phyloP scores from a whole-genome alignment of 2,888 invertebrate species.

The Leptinotarsa peninsularis region DNA sequence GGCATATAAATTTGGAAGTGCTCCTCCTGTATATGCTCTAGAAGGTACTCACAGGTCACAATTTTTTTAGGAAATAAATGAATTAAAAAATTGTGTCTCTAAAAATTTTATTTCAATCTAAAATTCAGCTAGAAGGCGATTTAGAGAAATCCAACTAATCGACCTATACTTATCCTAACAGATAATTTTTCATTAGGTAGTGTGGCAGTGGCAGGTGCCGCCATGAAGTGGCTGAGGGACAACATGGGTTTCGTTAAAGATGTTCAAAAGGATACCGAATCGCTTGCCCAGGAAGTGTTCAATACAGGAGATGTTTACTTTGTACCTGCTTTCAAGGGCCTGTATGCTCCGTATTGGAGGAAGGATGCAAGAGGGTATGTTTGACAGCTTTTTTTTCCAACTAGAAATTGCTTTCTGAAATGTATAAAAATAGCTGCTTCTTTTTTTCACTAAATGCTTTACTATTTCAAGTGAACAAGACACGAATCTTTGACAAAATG shows the following conservation, averaged over 20 bases:
- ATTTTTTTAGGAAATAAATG: background rate
- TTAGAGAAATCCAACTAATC: no score
- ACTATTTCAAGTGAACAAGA: no score
- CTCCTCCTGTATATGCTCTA: slow-evolving; percentile 89
- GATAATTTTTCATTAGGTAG: slow-evolving; percentile 70
- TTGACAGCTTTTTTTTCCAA: no score
- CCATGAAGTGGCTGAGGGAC: slow-evolving; percentile 92
- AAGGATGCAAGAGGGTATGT: slow-evolving; percentile 90
- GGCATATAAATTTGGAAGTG: slow-evolving; percentile 91
- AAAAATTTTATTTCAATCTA: background rate
- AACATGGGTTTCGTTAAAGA: slow-evolving; percentile 88
- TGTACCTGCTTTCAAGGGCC: slow-evolving; percentile 96
- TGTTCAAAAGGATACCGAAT: slow-evolving; percentile 76
- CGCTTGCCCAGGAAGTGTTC: slow-evolving; percentile 73
- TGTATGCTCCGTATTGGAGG: slow-evolving; percentile 98
- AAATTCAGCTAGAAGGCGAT: no score
- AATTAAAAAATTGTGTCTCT: background rate
- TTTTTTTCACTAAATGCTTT: no score
- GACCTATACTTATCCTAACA: background rate
- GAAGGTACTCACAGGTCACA: slow-evolving; percentile 75
- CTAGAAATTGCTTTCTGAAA: no score
- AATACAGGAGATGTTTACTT: slow-evolving; percentile 96
- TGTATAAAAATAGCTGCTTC: no score
- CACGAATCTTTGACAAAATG: no score
- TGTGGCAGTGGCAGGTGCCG: slow-evolving; percentile 92